Percentiles rank a stretch among this genome's conserved stretches.
These are phyloP conservation scores for Pachyseris speciosa DNA, from an alignment of 64 coral and sea anemone genomes.

Conservation along the genomic window DNA sequence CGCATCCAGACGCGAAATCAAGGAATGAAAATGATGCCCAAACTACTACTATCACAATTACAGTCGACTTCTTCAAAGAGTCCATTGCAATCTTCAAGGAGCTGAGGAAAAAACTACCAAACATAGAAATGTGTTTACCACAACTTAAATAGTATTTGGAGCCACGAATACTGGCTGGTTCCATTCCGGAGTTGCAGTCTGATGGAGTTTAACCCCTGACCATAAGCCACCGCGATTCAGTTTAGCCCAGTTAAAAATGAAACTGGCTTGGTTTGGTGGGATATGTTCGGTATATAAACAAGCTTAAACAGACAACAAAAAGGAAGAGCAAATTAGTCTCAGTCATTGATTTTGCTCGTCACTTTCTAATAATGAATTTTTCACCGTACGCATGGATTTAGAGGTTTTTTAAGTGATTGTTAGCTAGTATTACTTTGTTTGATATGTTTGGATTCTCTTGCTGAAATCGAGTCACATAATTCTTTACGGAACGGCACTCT, in stretches of 20 bases:
- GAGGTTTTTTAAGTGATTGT: no score
- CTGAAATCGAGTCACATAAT: no score
- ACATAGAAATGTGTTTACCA: not conserved
- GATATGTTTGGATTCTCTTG: no score
- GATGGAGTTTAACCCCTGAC: not conserved
- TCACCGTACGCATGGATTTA: no score
- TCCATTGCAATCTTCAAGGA: not conserved
- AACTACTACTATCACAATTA: not conserved
- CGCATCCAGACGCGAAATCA: not conserved
- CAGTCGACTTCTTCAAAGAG: not conserved
- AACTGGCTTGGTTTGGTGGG: no score
- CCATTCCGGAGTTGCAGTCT: not conserved
- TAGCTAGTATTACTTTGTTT: no score
- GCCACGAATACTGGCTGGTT: not conserved
- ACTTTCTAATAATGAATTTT: no score
- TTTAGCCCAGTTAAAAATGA: not conserved
- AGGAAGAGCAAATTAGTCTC: no score
- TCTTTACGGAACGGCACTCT: no score
- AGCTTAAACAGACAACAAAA: no score
- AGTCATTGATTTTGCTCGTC: no score
- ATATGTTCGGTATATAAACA: no score
- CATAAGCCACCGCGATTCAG: not conserved
- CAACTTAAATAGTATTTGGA: not conserved
- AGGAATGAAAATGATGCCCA: not conserved
- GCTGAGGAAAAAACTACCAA: not conserved